phyloP scores from a whole-genome alignment of 2,113 vertebrate genomes.

The Microcebus lehilahytsara region DNA sequence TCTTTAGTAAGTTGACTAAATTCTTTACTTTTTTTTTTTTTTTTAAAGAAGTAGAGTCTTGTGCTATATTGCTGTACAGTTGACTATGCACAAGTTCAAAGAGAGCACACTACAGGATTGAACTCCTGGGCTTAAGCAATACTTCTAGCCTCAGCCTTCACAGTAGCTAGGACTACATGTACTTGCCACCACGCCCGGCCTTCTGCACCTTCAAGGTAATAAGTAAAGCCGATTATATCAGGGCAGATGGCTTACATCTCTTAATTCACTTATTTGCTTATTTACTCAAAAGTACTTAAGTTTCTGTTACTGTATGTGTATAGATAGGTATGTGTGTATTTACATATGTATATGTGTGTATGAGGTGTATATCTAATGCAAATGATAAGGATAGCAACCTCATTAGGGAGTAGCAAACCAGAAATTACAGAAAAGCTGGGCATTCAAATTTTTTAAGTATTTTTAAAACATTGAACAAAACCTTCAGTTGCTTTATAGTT shows the following conservation, averaged over 20 bases:
- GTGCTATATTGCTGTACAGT: neutral
- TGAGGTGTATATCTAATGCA: neutral
- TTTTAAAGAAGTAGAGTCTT: neutral
- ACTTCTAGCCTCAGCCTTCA: neutral
- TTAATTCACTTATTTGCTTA: neutral
- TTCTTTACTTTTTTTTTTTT: neutral
- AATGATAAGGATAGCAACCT: neutral
- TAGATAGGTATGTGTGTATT: neutral
- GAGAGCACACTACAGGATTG: neutral
- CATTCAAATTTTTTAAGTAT: neutral
- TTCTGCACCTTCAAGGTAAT: neutral
- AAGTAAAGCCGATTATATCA: conserved; percentile 15
- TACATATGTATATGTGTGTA: neutral
- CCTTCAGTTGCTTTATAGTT: conserved; percentile 17
- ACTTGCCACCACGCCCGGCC: neutral
- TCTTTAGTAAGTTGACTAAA: neutral
- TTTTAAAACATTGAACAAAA: conserved; percentile 20
- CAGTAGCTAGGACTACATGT: neutral
- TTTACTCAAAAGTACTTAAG: neutral
- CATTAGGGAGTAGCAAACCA: conserved; percentile 18
- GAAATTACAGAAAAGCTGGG: neutral
- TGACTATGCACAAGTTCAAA: neutral
- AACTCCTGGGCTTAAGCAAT: neutral
- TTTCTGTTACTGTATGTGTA: neutral
- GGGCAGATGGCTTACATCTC: neutral